These are phyloP conservation scores for Masnerella sp. DNA, from an alignment of 2,888 invertebrate species.

Conservation along the genomic window DNA sequence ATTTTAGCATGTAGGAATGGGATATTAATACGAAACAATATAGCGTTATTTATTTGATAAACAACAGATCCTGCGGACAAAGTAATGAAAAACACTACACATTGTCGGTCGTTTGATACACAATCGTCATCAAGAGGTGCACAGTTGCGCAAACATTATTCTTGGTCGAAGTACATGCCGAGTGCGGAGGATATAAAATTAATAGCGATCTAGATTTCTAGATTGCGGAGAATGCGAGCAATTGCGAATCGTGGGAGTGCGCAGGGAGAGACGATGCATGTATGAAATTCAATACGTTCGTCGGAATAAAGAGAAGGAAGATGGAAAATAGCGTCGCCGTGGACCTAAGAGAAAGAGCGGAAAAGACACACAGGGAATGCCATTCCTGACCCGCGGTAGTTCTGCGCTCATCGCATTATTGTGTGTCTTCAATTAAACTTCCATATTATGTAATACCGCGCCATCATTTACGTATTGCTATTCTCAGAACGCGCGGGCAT, in stretches of 20 bases:
- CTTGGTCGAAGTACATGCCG: conserved; percentile 53
- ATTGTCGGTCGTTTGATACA: conserved; percentile 35
- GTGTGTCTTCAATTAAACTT: conserved; percentile 76
- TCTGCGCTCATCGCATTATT: conserved; percentile 74
- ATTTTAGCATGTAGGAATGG: conserved; percentile 1
- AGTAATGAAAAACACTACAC: conserved; percentile 27
- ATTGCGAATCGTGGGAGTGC: conserved; percentile 75
- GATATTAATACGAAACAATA: conserved; percentile 32
- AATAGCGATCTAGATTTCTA: conserved; percentile 77
- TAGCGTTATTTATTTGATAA: conserved; percentile 33
- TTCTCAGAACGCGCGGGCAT: conserved; percentile 65
- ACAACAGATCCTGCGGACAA: conserved; percentile 1
- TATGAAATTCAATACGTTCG: conserved; percentile 74
- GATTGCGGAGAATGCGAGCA: conserved; percentile 76
- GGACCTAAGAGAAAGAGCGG: conserved; percentile 58
- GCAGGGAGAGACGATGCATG: conserved; percentile 67
- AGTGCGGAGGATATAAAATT: conserved; percentile 72
- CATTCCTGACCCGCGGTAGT: conserved; percentile 73
- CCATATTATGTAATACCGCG: conserved; percentile 73
- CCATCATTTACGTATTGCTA: conserved; percentile 71
- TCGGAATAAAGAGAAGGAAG: conserved; percentile 60
- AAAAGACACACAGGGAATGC: conserved; percentile 68
- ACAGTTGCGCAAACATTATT: conserved; percentile 58
- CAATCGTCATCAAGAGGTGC: conserved; percentile 51
- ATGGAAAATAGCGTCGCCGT: conserved; percentile 42